phyloP scores from a whole-genome alignment of 2,888 invertebrate genomes.

The Chaitophorus viminalis region DNA sequence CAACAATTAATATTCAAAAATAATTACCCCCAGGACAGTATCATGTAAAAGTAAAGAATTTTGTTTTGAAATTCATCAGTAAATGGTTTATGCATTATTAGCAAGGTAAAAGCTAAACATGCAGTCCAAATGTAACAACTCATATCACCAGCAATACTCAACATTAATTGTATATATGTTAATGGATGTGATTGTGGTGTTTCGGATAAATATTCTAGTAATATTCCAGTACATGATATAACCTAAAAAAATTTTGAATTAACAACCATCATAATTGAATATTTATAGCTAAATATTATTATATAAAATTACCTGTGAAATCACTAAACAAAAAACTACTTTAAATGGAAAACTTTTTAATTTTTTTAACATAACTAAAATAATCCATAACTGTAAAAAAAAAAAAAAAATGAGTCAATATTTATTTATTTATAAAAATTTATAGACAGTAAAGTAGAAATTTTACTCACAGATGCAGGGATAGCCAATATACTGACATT shows the following conservation, averaged over 20 bases:
- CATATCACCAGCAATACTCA: conserved; percentile 62
- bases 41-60: conserved; percentile 76
- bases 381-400: conserved; percentile 51
- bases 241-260: conserved; percentile 28
- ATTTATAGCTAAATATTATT: background rate
- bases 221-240: conserved; percentile 53
- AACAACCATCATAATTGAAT: background rate
- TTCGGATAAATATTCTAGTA: conserved; percentile 54
- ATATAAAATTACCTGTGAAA: conserved; percentile 50
- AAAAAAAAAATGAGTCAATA: background rate
- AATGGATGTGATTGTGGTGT: conserved; percentile 48
- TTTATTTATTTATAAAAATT: background rate
- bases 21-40: conserved; percentile 72
- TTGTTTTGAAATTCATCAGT: conserved; percentile 85
- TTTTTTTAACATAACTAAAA: conserved; percentile 55
- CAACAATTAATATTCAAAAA: background rate
- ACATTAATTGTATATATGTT: conserved; percentile 56
- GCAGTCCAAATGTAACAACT: conserved; percentile 62
- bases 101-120: conserved; percentile 67
- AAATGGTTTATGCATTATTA: conserved; percentile 80
- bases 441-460: background rate
- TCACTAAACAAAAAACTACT: conserved; percentile 55
- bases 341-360: conserved; percentile 57
- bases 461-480: conserved; percentile 73
- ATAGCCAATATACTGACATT: conserved; percentile 85